Conservation (phyloP, 2,888 invertebrate species). For the Nycteola revayana region DNA sequence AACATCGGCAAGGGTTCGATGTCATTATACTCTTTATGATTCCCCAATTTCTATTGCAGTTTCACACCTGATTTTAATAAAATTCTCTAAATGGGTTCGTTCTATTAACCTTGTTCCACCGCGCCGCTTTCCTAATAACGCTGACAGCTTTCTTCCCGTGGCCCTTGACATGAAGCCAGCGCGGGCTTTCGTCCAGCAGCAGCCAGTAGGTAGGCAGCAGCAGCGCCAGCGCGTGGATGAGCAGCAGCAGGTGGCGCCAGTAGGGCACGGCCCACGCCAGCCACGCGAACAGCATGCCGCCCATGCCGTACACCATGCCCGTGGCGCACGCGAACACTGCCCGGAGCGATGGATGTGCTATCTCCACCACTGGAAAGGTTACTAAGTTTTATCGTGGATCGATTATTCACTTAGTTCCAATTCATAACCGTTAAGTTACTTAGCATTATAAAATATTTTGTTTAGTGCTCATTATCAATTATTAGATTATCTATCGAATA, state of each 20-base stretch:
- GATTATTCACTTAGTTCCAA: no score
- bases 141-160: conserved; percentile 78
- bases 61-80: no score
- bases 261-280: conserved; percentile 73
- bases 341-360: conserved; percentile 63
- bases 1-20: no score
- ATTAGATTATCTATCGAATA: no score
- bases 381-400: no score
- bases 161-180: conserved; percentile 88
- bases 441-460: no score
- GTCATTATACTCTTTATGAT: no score
- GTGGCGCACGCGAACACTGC: conserved; percentile 66
- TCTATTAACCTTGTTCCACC: conserved; percentile 83
- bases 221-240: conserved; percentile 85
- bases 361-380: conserved; percentile 62
- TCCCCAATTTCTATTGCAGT: no score
- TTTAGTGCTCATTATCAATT: no score
- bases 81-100: no score
- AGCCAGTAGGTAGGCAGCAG: conserved; percentile 85
- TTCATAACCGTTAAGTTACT: no score
- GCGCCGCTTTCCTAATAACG: conserved; percentile 83
- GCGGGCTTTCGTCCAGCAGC: conserved; percentile 86
- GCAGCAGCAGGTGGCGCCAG: conserved; percentile 86
- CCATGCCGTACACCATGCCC: conserved; percentile 74
- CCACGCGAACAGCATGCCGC: conserved; percentile 75